Evolutionary conservation across 2,797 vertebrate species (phyloP), one percentile per base, ranked within the genome.

Genomic region (Silurus aristotelis): DNA sequence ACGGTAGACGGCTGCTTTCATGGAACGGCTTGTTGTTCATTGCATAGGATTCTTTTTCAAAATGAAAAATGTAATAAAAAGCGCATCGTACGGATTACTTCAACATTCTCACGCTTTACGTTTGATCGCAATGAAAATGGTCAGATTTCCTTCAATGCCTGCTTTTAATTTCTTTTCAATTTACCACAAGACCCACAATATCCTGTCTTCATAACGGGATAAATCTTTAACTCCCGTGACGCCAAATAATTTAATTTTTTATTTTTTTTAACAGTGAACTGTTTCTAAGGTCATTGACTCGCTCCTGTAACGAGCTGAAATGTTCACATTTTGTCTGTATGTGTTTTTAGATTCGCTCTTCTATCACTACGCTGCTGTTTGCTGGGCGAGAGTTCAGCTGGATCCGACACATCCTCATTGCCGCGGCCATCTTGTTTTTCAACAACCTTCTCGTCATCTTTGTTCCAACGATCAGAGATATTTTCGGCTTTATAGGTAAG

Each of bases 401-500:
- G 97, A 91, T 94, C 87, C 96, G 97, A 77, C 98, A 99, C 91
- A 87, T 99, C 85, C 80, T 97, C 84, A 97, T 98, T 85, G 98
- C 98, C 2, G 91, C 93, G 1, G 80, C 93, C 79, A 94, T 99
- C 87, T 92, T 99, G 89, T 91, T 87, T 83, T 96, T 98, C 90
- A 97, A 97, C 92, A 97, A 98, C 89, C 82, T 97, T 66, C 92
- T 99, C 86, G 98, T 99, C 87, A 99, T 99, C 91, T 99, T 97
- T 12, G 98, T 99, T 68, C 98, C 98, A 5, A 96, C 96, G 84
- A 99, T 99, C 93, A 96, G 97, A 93, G 97, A 99, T 92, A 99
- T 99, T 91, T 99, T 99, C 12, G 98, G 98, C 91, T 99, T 99
- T 90, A 99, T 99, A n/a, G 98, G 98, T 99, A 92, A 92, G 97